Evolutionary conservation across 1,140 invertebrate genomes (phyloP), one percentile per base, ranked within the genome.

Genomic region (Bombus consobrinus): DNA sequence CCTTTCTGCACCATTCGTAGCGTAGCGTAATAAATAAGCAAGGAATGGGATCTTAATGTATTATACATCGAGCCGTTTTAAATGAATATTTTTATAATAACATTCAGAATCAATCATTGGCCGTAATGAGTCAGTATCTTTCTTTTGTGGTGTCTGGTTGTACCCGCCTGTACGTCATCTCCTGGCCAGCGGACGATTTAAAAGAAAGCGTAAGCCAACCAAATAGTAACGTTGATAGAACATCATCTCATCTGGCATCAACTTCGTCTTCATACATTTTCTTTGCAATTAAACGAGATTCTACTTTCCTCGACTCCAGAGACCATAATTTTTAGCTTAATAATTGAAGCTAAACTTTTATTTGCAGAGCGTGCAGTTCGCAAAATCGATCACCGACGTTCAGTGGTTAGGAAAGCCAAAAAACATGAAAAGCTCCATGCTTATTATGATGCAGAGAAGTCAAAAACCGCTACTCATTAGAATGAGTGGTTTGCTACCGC

Each of bases 61-160:
- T 13, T 18, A 66, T 0, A 32, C 32, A 66, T 22, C 32, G 32
- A 18, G 32, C 2, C 2, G 6, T 66, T 34, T 34, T 66, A 66
- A 66, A 66, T 66, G 32, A 34, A 66, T 32, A 59, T 81, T 68
- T 57, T 9, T 78, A 4, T 68, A 15, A 84, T 81, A 75, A 75
- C 41, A 88, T 87, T 18, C 59, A 93, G 92, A 89, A 91, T 43
- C 86, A 90, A 53, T 86, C 92, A 15, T 34, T 89, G 28, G 64
- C 79, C 25, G 73, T 91, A 73, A 68, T 84, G 53, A 13, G 82
- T 25, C 86, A 87, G 47, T 92, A 92, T 74, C 39, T 91, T 39
- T 68, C 87, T 57, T 69, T 93, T 82, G 69, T 87, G 28, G 1
- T 88, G 4, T 71, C 79, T 18, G 90, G 87, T 32, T 89, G 53